Base-by-base conservation (phyloP, 2,888 invertebrate species). In the Microdon myrmicae region DNA sequence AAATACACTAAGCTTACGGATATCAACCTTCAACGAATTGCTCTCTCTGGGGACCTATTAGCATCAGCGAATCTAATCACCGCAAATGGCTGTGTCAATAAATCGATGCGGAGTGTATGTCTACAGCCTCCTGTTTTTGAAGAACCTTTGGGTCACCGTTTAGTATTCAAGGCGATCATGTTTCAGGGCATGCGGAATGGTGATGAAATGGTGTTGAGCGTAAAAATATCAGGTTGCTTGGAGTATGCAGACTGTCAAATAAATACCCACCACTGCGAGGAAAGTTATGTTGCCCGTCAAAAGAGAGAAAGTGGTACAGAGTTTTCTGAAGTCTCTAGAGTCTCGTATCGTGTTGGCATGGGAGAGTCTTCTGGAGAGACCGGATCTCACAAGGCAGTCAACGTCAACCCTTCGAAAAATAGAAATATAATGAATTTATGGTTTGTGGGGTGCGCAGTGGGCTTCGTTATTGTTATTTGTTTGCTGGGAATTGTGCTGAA, bases 141-240 rank as follows among this genome's bases (percentile, higher is more conserved):
- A 26, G 72, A 75, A 8, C 81, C 83, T 0, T 69, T 84, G 22
- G 78, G 79, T 0, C 80, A 81, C 47, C 75, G 81, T 2, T 66
- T 83, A 16, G 74, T 77, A 29, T 83, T 83, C 64, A 80, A 83
- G 38, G 84, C 85, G 1, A 83, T 85, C 28, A 81, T 85, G 79
- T 86, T 86, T 69, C 83, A 85, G 56, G 84, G 83, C 8, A 84
- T 85, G 81, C 78, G 76, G 12, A 83, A 82, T 67, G 84, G 83
- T 1, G 85, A 86, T 48, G 83, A 84, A 68, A 80, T 86, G 74
- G 73, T 83, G 2, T 74, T 86, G 64, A 83, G 81, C 29, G 82
- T 85, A 58, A 81, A 81, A 56, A 80, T 85, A 58, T 77, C 81
- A 1, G 86, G 82, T 1, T 86, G 86, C 61, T 58, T 85, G 28